Evolutionary conservation across 2,888 invertebrate species (phyloP), one percentile per base, ranked within the genome.

Genomic region (Anaspis maculata): DNA sequence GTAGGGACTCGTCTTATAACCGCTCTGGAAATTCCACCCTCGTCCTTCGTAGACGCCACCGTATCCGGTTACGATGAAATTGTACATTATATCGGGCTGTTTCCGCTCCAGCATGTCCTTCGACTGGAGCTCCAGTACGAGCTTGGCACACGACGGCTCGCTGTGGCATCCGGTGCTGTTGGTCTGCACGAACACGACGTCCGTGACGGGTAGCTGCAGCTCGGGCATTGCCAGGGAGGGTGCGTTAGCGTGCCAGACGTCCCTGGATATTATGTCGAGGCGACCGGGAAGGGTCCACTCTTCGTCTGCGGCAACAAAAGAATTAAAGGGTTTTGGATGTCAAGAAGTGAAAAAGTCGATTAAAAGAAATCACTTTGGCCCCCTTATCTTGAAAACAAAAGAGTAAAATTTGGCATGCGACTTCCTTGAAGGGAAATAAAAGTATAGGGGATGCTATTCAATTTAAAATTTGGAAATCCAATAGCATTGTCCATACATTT

Each of bases 21-120:
- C 24, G 24, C 12, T 27, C 24, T 36, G 27, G 27, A 36, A 42
- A 3, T 34, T 24, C 48, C 48, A 56, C 1, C 57, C 56, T 37
- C 49, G 37, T 10, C 52, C 54, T 38, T 55, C 55, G 35, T 55
- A 57, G 9, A 50, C 40, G 15, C 34, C 45, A 1, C 51, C 52
- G 25, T 52, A 48, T 10, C 41, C 40, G 13, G 41, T 51, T 3
- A 57, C 34, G 3, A 57, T 25, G 29, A 58, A 57, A 32, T 55
- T 56, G 25, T 49, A 55, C 1, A 38, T 27, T 13, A 55, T 47
- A 32, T 52, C 54, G 1, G 49, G 36, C 21, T 48, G 27, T 21
- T 47, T 44, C 12, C 27, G 21, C 12, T 29, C 23, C 27, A 42
- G 13, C 31, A 36, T 31, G 27, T 49, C 43, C 3, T 41, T 21